These are phyloP conservation scores for Eucriotettix oculatus DNA, from an alignment of 2,888 invertebrate genomes.

Conservation along the genomic window DNA sequence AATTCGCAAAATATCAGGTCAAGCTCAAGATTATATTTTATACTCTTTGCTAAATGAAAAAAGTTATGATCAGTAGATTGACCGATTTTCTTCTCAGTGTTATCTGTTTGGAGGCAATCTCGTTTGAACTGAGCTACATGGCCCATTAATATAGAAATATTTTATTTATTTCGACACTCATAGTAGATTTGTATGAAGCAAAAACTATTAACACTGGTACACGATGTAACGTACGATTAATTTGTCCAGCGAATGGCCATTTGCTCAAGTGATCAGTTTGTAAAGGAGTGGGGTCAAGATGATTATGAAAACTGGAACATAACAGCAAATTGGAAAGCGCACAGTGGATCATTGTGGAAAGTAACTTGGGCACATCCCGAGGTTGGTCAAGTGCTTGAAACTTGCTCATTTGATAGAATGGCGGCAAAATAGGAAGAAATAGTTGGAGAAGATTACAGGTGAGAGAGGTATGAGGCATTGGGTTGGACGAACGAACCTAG, in stretches of 20 bases:
- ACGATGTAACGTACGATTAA: constrained; percentile 95
- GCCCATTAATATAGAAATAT: too few species aligned
- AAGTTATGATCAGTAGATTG: too few species aligned
- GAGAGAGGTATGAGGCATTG: constrained; percentile 66
- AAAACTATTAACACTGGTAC: constrained; percentile 78
- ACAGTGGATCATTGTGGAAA: constrained; percentile 96
- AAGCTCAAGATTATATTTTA: too few species aligned
- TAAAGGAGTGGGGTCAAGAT: constrained; percentile 96
- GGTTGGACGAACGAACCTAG: constrained; percentile 82
- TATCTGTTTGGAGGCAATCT: too few species aligned
- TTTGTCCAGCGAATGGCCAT: constrained; percentile 97
- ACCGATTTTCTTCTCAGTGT: too few species aligned
- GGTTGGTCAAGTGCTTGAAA: constrained; percentile 97
- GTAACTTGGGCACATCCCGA: constrained; percentile 99
- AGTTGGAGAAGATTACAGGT: constrained; percentile 55
- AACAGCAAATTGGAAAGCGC: constrained; percentile 91
- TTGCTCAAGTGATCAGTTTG: constrained; percentile 95
- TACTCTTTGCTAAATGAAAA: too few species aligned
- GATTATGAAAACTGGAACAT: constrained; percentile 77
- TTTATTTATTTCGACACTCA: too few species aligned
- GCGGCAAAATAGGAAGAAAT: constrained; percentile 97
- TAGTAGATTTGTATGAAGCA: constrained; percentile 52
- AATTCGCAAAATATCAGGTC: too few species aligned
- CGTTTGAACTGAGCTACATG: too few species aligned
- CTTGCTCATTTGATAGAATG: constrained; percentile 95